A percentile compares a stretch with the other conserved stretches of the same genome.
These are phyloP conservation scores for Oreochromis spilurus DNA, from an alignment of 2,113 vertebrate species.

Conservation along the genomic window DNA sequence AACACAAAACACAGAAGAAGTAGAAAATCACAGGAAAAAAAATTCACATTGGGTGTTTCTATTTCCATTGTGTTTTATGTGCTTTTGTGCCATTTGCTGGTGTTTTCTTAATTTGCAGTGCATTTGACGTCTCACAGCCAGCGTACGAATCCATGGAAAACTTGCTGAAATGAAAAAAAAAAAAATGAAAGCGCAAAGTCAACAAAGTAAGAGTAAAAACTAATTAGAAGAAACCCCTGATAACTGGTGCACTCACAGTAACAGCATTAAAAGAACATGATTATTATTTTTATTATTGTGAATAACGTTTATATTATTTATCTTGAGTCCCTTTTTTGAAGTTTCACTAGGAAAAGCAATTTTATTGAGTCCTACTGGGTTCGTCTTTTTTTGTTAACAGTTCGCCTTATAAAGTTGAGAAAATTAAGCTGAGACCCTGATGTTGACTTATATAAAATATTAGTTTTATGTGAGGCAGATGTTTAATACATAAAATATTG, in stretches of 20 bases:
- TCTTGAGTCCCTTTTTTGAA: not conserved
- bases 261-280: not conserved
- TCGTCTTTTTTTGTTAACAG: not conserved
- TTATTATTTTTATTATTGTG: rapidly evolving
- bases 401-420: not conserved
- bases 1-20: not conserved
- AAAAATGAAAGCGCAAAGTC: not conserved
- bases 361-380: not conserved
- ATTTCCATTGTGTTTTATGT: not conserved
- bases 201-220: not conserved
- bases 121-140: rapidly evolving
- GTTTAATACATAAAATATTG: not conserved
- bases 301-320: not conserved
- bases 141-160: rapidly evolving
- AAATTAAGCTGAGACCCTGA: not conserved
- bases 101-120: not conserved
- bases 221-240: not conserved
- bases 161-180: not conserved
- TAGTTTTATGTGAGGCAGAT: not conserved
- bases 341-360: not conserved
- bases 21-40: not conserved
- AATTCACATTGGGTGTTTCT: not conserved
- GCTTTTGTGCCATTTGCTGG: rapidly evolving
- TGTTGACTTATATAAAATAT: not conserved
- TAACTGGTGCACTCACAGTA: not conserved